Evolutionary conservation across 2,113 vertebrate species (phyloP).

Genomic region (Ageneiosus marmoratus): DNA sequence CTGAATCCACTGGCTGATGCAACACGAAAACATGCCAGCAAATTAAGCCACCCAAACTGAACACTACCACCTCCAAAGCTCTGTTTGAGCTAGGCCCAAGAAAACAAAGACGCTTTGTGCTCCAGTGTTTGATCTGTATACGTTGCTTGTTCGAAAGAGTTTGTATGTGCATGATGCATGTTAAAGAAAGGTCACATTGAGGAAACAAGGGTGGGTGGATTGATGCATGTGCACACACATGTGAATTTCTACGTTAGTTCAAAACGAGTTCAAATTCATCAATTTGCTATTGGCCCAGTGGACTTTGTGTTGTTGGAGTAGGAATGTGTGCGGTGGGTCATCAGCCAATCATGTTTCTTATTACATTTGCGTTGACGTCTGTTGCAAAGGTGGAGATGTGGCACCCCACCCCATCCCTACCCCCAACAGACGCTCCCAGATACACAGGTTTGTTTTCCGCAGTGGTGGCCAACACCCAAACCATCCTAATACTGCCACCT

Average conservation of each 20-base stretch:
- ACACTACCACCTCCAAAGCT: slow-evolving; percentile 15
- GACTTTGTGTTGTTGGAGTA: neutral
- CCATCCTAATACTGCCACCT: slow-evolving; percentile 55
- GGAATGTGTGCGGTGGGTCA: neutral
- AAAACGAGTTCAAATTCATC: slow-evolving; percentile 13
- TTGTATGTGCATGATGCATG: slow-evolving; percentile 28
- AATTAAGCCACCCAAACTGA: slow-evolving; percentile 7
- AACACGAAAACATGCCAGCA: slow-evolving; percentile 21
- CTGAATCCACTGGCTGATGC: neutral
- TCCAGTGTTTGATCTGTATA: slow-evolving; percentile 33
- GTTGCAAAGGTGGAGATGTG: slow-evolving; percentile 47
- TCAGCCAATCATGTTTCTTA: slow-evolving; percentile 39
- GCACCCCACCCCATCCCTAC: neutral
- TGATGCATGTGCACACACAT: slow-evolving; percentile 24
- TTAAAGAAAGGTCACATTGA: slow-evolving; percentile 45
- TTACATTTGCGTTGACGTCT: slow-evolving; percentile 41
- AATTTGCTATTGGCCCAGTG: slow-evolving; percentile 18
- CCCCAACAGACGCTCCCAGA: slow-evolving; percentile 17
- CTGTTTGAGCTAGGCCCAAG: slow-evolving; percentile 26
- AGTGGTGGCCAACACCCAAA: slow-evolving; percentile 36
- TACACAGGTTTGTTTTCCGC: slow-evolving; percentile 34
- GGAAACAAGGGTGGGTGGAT: slow-evolving; percentile 23
- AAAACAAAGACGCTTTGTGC: slow-evolving; percentile 42
- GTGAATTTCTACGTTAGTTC: slow-evolving; percentile 17
- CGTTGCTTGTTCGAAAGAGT: slow-evolving; percentile 25